Conservation (phyloP, 2,797 vertebrate species). For the Avahi laniger region DNA sequence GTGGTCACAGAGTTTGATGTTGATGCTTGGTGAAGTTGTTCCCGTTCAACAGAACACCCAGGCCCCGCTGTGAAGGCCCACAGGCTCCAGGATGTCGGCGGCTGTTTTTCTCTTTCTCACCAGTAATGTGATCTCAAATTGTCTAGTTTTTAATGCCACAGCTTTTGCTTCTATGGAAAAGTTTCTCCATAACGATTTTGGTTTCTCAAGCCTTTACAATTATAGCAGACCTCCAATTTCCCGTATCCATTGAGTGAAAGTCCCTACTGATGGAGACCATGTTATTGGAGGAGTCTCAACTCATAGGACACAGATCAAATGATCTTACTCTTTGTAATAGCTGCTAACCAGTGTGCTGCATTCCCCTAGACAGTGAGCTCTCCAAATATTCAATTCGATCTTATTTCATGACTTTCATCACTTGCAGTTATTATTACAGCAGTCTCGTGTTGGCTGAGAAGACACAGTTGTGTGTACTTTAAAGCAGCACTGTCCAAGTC, state of each 20-base stretch:
- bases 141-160: neutral
- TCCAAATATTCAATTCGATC: neutral
- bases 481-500: neutral
- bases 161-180: slow-evolving; percentile 13
- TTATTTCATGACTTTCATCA: neutral
- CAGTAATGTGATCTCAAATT: neutral
- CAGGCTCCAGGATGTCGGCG: neutral
- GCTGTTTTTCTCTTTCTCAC: neutral
- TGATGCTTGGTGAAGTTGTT: neutral
- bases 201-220: neutral
- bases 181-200: neutral
- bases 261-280: neutral
- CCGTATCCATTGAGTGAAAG: neutral
- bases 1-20: neutral
- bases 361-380: neutral
- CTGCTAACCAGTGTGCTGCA: neutral
- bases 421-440: neutral
- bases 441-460: neutral
- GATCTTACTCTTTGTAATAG: neutral
- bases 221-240: neutral
- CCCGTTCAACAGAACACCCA: neutral
- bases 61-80: neutral
- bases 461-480: neutral
- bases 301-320: neutral
- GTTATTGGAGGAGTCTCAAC: neutral